These are phyloP conservation scores for Cynopterus sphinx DNA, from an alignment of 2,797 vertebrate species.

Conservation along the genomic window DNA sequence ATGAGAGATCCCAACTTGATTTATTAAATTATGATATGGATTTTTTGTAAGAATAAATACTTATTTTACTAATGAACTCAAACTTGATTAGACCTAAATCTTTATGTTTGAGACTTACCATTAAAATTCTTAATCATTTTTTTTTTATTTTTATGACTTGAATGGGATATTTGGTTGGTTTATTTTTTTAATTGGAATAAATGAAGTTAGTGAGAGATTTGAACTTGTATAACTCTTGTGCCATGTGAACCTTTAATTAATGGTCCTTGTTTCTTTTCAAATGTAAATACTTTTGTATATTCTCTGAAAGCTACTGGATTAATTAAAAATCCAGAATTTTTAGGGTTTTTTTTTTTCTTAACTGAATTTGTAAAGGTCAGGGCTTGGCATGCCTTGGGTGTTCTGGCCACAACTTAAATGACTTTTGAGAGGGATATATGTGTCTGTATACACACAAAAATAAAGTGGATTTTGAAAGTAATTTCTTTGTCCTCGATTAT, in stretches of 20 bases:
- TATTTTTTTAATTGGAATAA: not conserved
- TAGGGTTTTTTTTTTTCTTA: not conserved
- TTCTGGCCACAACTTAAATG: not conserved
- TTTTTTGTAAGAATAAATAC: not conserved
- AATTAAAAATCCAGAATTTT: conserved; percentile 28
- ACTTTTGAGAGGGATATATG: not conserved
- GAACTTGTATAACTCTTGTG: not conserved
- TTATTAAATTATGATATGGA: not conserved
- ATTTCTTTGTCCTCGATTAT: not conserved
- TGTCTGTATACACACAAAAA: not conserved
- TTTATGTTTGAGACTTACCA: not conserved
- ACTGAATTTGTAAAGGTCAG: not conserved
- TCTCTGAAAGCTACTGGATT: not conserved
- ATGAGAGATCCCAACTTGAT: not conserved
- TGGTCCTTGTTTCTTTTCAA: conserved; percentile 5
- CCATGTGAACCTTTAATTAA: conserved; percentile 28
- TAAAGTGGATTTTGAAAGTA: not conserved
- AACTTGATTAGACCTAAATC: not conserved
- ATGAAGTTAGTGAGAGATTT: conserved; percentile 17
- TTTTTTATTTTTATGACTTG: not conserved
- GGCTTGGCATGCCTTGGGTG: not conserved
- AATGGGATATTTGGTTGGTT: not conserved
- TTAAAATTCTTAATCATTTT: not conserved
- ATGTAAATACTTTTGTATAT: not conserved
- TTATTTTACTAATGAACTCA: not conserved